Percentiles rank a stretch among this genome's conserved stretches.
Conservation (phyloP, 1,140 invertebrate genomes). For the Anoplophora glabripennis region DNA sequence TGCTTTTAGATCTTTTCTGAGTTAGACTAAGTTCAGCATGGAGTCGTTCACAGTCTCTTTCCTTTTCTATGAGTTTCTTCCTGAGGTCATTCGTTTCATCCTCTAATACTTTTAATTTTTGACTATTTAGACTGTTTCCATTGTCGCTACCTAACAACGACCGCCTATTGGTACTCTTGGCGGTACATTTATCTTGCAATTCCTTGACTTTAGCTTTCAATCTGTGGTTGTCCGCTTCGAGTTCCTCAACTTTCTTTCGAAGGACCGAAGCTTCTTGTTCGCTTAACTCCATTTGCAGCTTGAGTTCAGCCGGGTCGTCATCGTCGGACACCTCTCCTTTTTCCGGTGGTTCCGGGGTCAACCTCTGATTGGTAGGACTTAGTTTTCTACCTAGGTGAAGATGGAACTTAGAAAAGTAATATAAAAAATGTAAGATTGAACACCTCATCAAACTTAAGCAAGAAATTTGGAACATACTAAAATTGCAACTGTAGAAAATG, state of each 20-base stretch:
- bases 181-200: constrained; percentile 65
- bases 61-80: constrained; percentile 78
- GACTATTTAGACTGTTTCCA: constrained; percentile 53
- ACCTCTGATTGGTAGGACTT: constrained; percentile 59
- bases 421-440: not conserved
- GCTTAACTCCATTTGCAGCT: constrained; percentile 80
- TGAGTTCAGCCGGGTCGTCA: constrained; percentile 72
- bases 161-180: constrained; percentile 45
- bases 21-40: constrained; percentile 65
- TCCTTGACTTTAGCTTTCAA: constrained; percentile 74
- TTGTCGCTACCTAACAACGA: constrained; percentile 47
- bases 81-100: constrained; percentile 70
- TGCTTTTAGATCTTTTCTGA: constrained; percentile 61
- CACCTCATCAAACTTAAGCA: constrained; percentile 23
- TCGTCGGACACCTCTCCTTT: constrained; percentile 74
- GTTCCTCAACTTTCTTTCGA: constrained; percentile 77
- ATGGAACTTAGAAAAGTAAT: no score
- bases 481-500: constrained; percentile 56
- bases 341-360: constrained; percentile 61
- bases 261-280: constrained; percentile 83
- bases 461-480: constrained; percentile 8
- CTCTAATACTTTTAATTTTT: constrained; percentile 69
- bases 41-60: constrained; percentile 74
- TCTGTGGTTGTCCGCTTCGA: constrained; percentile 76
- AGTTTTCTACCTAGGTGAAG: constrained; percentile 57